These are phyloP conservation scores for Aeoliscus strigatus DNA, from an alignment of 2,797 vertebrate species.

Conservation along the genomic window DNA sequence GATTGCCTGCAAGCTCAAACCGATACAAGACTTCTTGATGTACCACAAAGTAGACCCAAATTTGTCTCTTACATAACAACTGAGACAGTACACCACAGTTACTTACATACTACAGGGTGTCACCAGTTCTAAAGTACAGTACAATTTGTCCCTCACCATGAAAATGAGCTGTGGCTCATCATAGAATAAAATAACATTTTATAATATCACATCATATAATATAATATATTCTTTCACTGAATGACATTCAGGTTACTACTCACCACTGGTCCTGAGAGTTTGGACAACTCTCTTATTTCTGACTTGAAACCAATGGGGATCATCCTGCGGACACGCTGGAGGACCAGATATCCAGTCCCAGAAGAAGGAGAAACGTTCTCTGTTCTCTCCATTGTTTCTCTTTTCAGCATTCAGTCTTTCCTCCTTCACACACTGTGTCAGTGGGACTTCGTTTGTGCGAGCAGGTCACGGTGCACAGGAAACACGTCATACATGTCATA, in stretches of 20 bases:
- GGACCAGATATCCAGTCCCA: not conserved
- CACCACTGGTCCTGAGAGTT: constrained; percentile 67
- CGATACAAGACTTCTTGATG: too few relatives aligned
- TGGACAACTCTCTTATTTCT: constrained; percentile 49
- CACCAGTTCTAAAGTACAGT: too few relatives aligned
- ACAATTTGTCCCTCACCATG: too few relatives aligned
- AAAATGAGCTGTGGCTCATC: too few relatives aligned
- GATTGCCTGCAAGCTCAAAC: too few relatives aligned
- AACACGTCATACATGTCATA: too few relatives aligned
- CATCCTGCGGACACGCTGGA: constrained; percentile 16
- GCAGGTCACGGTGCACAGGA: not conserved
- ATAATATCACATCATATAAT: too few relatives aligned
- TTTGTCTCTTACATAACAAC: too few relatives aligned
- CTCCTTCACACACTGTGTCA: not conserved
- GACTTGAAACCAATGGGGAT: constrained; percentile 48
- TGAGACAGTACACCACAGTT: too few relatives aligned
- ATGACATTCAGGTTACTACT: constrained; percentile 28
- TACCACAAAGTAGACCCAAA: too few relatives aligned
- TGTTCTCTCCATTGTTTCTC: constrained; percentile 22
- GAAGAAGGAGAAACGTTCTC: not conserved
- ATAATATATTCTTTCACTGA: not conserved
- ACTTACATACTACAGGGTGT: too few relatives aligned
- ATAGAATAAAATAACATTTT: too few relatives aligned
- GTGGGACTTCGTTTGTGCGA: not conserved
- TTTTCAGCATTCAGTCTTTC: not conserved